Evolutionary conservation across 2,113 vertebrate genomes (phyloP).

Genomic region (Oxygymnocypris stewartii): DNA sequence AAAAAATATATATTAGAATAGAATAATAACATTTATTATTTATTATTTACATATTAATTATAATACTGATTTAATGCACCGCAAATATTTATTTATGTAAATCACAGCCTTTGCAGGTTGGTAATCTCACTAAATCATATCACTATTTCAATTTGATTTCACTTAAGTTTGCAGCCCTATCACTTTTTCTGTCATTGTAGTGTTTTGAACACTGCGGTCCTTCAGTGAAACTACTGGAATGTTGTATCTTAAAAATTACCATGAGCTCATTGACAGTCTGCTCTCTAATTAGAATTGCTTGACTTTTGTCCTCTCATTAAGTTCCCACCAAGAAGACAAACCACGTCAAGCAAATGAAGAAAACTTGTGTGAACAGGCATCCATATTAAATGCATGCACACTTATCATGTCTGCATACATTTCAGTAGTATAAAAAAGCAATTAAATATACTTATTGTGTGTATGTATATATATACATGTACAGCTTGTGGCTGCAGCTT

Average conservation of each 20-base stretch:
- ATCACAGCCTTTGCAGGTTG: no score
- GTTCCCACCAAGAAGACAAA: slow-evolving; percentile 50
- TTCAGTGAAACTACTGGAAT: slow-evolving; percentile 62
- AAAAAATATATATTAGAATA: no score
- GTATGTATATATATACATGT: not conserved
- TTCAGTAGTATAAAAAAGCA: not conserved
- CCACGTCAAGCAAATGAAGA: slow-evolving; percentile 35
- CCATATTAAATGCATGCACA: no score
- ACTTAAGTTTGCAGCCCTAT: not conserved
- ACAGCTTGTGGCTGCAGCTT: not conserved
- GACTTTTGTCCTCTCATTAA: slow-evolving; percentile 65
- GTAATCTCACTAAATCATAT: not conserved
- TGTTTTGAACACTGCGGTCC: not conserved
- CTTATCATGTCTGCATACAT: not conserved
- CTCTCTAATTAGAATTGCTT: slow-evolving; percentile 70
- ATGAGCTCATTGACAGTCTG: slow-evolving; percentile 59
- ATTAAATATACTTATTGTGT: not conserved
- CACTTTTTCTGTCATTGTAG: not conserved
- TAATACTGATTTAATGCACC: no score
- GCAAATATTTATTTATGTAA: no score
- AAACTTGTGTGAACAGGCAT: not conserved
- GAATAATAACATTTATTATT: not conserved
- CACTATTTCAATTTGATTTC: not conserved
- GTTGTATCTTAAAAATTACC: slow-evolving; percentile 60
- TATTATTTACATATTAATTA: no score